Base-by-base conservation (phyloP, 2,113 vertebrate genomes). In the Hemiscyllium ocellatum region DNA sequence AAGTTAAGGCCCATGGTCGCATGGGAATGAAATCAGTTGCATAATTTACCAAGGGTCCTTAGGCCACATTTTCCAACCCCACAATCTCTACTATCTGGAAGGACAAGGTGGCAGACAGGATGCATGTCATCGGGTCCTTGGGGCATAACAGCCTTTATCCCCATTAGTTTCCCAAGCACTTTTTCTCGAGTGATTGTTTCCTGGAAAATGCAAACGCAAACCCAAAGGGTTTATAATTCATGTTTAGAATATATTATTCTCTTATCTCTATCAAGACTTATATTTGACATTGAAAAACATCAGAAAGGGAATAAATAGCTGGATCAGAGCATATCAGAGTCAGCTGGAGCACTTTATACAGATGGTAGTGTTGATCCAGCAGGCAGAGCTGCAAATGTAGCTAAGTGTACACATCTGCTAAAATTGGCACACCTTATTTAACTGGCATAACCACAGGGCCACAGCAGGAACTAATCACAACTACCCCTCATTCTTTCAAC, bases 391-490 rank as follows among this genome's bases (percentile, higher is more conserved):
- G 91, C 24, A 66, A 69, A 37, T 13, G 20, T 94, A 24, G 66
- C 91, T 70, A 94, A 94, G 42, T 94, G 65, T 47, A 37, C 66
- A 94, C 91, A 94, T 94, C 91, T 94, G 91, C 69, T 66, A 94
- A 69, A 94, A 68, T 69, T 94, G 91, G 91, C 66, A 94, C 20
- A 94, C 66, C 87, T 70, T 69, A 94, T 37, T 94, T 94, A 68
- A 94, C 37, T 70, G 50, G 15, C 50, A 61, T 33, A 56, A 90
- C 17, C 87, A 61, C 52, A n/a, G 52, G 4, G 52, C 61, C 37
- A 12, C 66, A 47, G 65, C 65, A 68, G 91, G 61, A 68, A 42
- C 66, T 69, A 13, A 20, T 33, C 0, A 26, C 6, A 69, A 52
- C 24, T 94, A 42, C 24, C n/a, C 91, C 26, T 47, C 22, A 47